These are phyloP conservation scores for Luffia ferchaultella DNA, from an alignment of 2,888 invertebrate species.

Conservation along the genomic window DNA sequence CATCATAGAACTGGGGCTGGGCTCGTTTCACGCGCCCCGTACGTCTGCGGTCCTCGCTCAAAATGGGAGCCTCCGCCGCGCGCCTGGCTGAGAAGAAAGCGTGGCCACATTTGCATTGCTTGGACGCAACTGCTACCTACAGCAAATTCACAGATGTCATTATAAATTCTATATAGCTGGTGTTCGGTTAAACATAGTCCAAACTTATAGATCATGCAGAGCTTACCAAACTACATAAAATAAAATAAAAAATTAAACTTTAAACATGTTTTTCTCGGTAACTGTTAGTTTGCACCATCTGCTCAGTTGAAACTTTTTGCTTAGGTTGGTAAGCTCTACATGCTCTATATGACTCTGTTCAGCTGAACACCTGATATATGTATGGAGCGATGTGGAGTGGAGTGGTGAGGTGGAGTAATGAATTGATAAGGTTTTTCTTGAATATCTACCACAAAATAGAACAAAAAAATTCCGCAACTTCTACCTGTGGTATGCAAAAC, in stretches of 20 bases:
- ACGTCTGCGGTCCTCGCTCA: conserved; percentile 60
- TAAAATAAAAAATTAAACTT: no score
- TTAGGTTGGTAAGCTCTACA: no score
- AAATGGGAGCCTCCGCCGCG: conserved; percentile 55
- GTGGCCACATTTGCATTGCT: conserved; percentile 84
- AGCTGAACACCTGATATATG: not conserved
- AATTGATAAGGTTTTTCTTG: no score
- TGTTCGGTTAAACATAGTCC: no score
- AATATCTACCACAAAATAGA: no score
- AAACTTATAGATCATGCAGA: no score
- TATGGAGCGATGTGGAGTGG: conserved; percentile 3
- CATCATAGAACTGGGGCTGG: conserved; percentile 85
- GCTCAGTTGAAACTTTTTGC: no score
- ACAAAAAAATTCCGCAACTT: no score
- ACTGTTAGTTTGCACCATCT: no score
- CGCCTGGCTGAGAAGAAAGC: conserved; percentile 78
- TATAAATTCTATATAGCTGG: conserved; percentile 2
- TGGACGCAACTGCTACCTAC: conserved; percentile 88
- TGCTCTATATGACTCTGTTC: conserved; percentile 2
- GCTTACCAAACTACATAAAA: conserved; percentile 4
- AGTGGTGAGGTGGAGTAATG: no score
- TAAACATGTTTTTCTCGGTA: no score
- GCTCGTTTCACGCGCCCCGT: conserved; percentile 79
- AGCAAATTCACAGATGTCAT: conserved; percentile 15
- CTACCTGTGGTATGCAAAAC: no score